Conservation (phyloP, 1,140 invertebrate genomes). For the Leptinotarsa texana region DNA sequence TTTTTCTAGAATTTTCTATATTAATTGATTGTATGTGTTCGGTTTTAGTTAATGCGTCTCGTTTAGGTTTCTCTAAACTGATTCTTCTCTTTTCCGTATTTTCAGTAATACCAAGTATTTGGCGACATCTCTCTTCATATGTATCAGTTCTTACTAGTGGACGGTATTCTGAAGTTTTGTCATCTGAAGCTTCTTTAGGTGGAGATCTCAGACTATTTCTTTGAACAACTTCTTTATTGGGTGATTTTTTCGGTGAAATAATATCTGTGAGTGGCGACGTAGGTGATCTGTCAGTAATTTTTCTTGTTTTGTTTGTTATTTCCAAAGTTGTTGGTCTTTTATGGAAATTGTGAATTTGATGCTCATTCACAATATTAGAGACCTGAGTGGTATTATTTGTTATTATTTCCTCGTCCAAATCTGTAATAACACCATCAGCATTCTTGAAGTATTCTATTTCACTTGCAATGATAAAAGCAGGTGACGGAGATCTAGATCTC, state of each 20-base stretch:
- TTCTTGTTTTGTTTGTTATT: conserved; percentile 39
- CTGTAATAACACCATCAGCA: conserved; percentile 40
- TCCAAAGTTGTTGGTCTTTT: conserved; percentile 39
- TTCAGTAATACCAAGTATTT: conserved; percentile 65
- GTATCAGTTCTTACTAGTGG: conserved; percentile 65
- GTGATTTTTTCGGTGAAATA: conserved; percentile 32
- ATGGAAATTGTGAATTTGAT: conserved; percentile 7
- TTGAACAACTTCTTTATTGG: conserved; percentile 34
- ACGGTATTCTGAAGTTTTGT: conserved; percentile 37
- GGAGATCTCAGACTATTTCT: conserved; percentile 34
- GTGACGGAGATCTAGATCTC: conserved; percentile 45
- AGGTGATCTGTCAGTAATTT: conserved; percentile 41
- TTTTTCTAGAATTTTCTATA: conserved; percentile 25
- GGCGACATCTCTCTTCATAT: conserved; percentile 70
- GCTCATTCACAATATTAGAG: not conserved
- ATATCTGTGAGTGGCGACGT: conserved; percentile 38
- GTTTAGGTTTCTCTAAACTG: conserved; percentile 38
- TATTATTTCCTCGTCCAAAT: conserved; percentile 39
- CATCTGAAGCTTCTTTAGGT: conserved; percentile 28
- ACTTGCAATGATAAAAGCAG: conserved; percentile 40
- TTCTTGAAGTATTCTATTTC: conserved; percentile 47
- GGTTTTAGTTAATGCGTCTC: conserved; percentile 31
- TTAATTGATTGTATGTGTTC: not conserved
- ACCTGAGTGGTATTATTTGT: conserved; percentile 16
- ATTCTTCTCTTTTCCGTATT: conserved; percentile 42